Evolutionary conservation across 2,888 invertebrate species (phyloP).

Genomic region (Aproaerema taeniolella): DNA sequence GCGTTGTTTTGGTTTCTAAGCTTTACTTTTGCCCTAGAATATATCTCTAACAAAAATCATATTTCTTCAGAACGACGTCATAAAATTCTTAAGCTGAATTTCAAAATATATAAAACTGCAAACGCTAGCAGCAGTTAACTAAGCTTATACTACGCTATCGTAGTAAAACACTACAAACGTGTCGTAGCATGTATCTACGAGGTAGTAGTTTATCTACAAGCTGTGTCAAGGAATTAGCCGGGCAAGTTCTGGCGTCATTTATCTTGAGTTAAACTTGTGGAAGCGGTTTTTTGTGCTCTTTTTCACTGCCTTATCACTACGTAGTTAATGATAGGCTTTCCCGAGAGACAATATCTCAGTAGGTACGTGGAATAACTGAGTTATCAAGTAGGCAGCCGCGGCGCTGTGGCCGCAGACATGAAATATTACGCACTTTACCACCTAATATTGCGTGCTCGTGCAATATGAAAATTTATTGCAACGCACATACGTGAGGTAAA

Average conservation of each 20-base stretch:
- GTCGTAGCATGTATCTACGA: conserved; percentile 4
- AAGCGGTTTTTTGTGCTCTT: conserved; percentile 1
- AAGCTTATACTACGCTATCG: not conserved
- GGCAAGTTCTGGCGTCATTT: conserved; percentile 4
- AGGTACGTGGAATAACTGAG: conserved; percentile 46
- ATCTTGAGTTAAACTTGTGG: not conserved
- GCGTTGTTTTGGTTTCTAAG: no score
- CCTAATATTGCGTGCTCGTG: conserved; percentile 69
- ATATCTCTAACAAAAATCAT: no score
- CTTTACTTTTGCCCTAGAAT: no score
- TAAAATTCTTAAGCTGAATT: not conserved
- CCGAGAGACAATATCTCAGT: conserved; percentile 42
- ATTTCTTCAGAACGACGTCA: no score
- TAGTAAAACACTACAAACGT: conserved; percentile 5
- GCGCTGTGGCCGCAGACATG: conserved; percentile 55
- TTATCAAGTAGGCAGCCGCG: conserved; percentile 52
- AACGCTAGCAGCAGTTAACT: not conserved
- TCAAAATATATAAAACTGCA: not conserved
- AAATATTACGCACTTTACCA: conserved; percentile 69
- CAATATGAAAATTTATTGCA: conserved; percentile 75
- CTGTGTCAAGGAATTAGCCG: conserved; percentile 3
- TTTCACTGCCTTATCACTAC: conserved; percentile 18
- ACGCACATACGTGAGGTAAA: conserved; percentile 47
- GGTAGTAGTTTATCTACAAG: not conserved
- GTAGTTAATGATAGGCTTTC: conserved; percentile 28